These are phyloP conservation scores for Ascidia mentula DNA, from an alignment of 23 tunicate species.

Conservation along the genomic window DNA sequence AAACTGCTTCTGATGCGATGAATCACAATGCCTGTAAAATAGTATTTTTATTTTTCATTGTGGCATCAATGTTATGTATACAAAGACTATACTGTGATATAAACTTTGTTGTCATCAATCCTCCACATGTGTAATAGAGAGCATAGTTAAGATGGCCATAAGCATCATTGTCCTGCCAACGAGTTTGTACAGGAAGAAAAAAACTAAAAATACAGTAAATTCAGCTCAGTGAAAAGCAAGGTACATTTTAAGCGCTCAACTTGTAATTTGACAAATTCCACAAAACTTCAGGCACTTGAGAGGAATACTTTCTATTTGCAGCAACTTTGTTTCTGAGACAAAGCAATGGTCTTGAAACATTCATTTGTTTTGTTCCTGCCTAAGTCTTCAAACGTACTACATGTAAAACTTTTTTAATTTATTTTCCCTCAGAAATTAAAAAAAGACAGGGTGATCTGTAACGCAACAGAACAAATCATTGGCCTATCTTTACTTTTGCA, in stretches of 20 bases:
- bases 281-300: not conserved
- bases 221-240: not conserved
- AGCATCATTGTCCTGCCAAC: conserved; percentile 28
- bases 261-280: not conserved
- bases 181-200: conserved; percentile 30
- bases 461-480: not conserved
- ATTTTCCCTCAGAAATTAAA: too few relatives aligned
- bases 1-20: not conserved
- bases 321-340: not conserved
- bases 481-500: too few relatives aligned
- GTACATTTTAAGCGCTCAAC: not conserved
- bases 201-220: conserved; percentile 11
- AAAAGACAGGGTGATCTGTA: too few relatives aligned
- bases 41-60: not conserved
- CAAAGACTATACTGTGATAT: not conserved
- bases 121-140: conserved; percentile 6
- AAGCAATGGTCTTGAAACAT: not conserved
- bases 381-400: too few relatives aligned
- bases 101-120: not conserved
- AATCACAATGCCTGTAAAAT: not conserved
- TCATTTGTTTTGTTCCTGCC: too few relatives aligned
- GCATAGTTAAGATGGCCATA: conserved; percentile 28
- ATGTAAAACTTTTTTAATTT: too few relatives aligned
- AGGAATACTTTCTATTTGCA: not conserved
- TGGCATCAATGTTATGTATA: not conserved